Conservation (phyloP, 2,113 vertebrate species). For the Engystomops pustulosus region DNA sequence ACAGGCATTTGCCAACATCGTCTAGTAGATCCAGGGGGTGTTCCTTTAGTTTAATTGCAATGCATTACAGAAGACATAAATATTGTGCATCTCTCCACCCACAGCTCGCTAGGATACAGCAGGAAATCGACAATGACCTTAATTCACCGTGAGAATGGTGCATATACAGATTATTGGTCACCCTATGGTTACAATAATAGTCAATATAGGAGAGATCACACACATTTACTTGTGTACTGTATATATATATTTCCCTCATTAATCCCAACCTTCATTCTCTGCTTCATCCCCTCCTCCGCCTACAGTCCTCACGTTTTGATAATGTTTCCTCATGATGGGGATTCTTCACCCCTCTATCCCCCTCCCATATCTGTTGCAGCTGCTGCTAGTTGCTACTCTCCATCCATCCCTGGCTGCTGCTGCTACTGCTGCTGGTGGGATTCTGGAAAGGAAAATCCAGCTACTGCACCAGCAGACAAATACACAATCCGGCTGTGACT, state of each 20-base stretch:
- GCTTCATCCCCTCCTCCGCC: constrained; percentile 21
- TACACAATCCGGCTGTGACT: constrained; percentile 33
- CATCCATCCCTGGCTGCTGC: constrained; percentile 31
- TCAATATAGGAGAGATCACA: neutral
- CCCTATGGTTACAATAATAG: neutral
- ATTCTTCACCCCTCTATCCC: constrained; percentile 2
- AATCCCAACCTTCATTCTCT: neutral
- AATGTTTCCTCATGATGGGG: constrained; percentile 41
- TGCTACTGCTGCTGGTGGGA: constrained; percentile 17
- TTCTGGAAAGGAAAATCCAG: constrained; percentile 35
- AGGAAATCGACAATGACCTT: constrained; percentile 57
- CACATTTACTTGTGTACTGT: no score
- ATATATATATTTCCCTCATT: neutral
- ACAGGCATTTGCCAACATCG: constrained; percentile 39
- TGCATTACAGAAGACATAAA: constrained; percentile 39
- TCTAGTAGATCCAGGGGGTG: constrained; percentile 31
- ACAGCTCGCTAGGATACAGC: constrained; percentile 14
- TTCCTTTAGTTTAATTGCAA: constrained; percentile 46
- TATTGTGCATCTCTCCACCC: constrained; percentile 16
- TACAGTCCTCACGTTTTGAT: constrained; percentile 49
- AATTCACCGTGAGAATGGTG: constrained; percentile 45
- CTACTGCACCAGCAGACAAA: constrained; percentile 38
- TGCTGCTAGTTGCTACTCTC: constrained; percentile 42
- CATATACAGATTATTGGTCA: constrained; percentile 27
- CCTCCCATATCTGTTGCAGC: constrained; percentile 42